A percentile compares a stretch with the other conserved stretches of the same genome.
Evolutionary conservation across 2,888 invertebrate species (phyloP).

Genomic region (Drosophila flavopinicola): DNA sequence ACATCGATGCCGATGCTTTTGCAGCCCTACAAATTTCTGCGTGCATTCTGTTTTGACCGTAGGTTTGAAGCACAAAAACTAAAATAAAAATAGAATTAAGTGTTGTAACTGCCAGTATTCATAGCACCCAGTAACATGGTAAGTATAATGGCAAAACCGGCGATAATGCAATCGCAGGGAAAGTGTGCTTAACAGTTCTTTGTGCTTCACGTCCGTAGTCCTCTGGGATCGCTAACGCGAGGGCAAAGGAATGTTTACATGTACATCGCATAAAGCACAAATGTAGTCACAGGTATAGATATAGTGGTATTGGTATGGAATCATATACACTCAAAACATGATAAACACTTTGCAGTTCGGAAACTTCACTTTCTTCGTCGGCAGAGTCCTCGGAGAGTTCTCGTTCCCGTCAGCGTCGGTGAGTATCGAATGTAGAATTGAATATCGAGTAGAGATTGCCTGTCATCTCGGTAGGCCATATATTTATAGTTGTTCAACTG

Average conservation of each 20-base stretch:
- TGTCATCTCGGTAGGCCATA: slow-evolving; percentile 44
- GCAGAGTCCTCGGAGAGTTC: slow-evolving; percentile 30
- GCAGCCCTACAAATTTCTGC: slow-evolving; percentile 18
- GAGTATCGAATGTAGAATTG: slow-evolving; percentile 36
- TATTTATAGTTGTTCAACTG: slow-evolving; percentile 27
- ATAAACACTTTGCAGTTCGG: slow-evolving; percentile 5
- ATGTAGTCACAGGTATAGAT: slow-evolving; percentile 27
- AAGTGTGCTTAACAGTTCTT: not conserved
- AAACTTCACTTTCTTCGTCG: not conserved
- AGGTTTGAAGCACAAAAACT: slow-evolving; percentile 5
- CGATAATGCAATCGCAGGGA: not conserved
- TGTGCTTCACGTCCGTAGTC: slow-evolving; percentile 14
- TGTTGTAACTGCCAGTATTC: not conserved
- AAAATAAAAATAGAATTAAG: not conserved
- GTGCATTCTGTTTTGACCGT: slow-evolving; percentile 10
- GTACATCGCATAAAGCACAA: slow-evolving; percentile 12
- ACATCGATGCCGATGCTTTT: not conserved
- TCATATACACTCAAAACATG: not conserved
- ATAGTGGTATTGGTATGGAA: not conserved
- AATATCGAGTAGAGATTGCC: slow-evolving; percentile 19
- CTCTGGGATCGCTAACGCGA: slow-evolving; percentile 7
- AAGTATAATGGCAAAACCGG: slow-evolving; percentile 6
- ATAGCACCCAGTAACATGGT: slow-evolving; percentile 31
- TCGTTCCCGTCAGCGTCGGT: slow-evolving; percentile 27
- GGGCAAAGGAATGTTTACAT: slow-evolving; percentile 37